A percentile compares a stretch with the other conserved stretches of the same genome.
These are phyloP conservation scores for Phainopepla nitens DNA, from an alignment of 2,113 vertebrate genomes.

Conservation along the genomic window DNA sequence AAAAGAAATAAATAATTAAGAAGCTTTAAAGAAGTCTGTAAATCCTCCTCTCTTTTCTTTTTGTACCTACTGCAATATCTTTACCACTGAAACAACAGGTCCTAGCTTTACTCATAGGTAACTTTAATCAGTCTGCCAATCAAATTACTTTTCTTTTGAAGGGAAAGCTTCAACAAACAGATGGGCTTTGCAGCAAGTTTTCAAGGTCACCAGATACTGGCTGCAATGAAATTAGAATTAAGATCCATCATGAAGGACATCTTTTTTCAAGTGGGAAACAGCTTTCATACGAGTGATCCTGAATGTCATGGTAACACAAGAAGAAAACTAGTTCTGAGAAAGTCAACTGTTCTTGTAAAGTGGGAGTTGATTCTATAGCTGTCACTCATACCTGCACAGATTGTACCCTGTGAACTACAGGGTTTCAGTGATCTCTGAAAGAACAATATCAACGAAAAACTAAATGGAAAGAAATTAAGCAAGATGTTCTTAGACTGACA, in stretches of 20 bases:
- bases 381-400: slow-evolving; percentile 8
- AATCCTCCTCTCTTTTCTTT: neutral
- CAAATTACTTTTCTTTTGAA: neutral
- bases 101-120: neutral
- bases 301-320: slow-evolving; percentile 15
- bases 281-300: slow-evolving; percentile 8
- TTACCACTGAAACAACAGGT: neutral
- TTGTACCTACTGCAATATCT: neutral
- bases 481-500: neutral
- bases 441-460: neutral
- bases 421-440: neutral
- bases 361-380: neutral
- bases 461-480: neutral
- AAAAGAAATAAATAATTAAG: neutral
- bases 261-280: slow-evolving; percentile 6
- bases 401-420: neutral
- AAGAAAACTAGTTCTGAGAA: neutral
- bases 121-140: neutral
- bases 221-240: slow-evolving; percentile 21
- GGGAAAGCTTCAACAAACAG: neutral
- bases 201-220: slow-evolving; percentile 11
- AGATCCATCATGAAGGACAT: neutral
- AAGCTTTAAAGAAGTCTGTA: neutral
- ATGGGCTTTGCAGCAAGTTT: slow-evolving; percentile 13
- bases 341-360: neutral